phyloP scores from a whole-genome alignment of 2,113 vertebrate genomes.

The Stegostoma tigrinum region DNA sequence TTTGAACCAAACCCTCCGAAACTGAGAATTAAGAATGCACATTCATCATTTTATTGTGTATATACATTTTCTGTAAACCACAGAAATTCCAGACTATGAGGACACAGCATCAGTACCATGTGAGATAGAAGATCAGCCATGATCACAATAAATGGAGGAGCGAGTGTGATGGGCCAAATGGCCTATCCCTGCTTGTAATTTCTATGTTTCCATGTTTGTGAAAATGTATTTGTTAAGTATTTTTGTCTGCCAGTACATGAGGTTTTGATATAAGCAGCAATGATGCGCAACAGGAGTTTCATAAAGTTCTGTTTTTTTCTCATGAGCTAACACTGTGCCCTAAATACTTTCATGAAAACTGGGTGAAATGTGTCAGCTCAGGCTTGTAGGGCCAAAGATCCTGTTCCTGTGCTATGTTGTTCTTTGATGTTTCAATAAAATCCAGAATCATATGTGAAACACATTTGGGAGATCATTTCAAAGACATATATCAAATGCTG shows the following conservation, averaged over 20 bases:
- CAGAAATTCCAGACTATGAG: too few relatives aligned
- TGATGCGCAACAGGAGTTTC: not conserved
- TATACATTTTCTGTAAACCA: not conserved
- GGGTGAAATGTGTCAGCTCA: too few relatives aligned
- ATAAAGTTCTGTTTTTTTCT: not conserved
- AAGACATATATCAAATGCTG: not conserved
- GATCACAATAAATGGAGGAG: too few relatives aligned
- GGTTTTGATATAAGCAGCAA: not conserved
- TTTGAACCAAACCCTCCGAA: too few relatives aligned
- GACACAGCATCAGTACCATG: too few relatives aligned
- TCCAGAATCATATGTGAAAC: not conserved
- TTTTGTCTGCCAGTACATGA: not conserved
- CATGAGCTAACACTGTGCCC: not conserved
- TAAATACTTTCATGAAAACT: not conserved
- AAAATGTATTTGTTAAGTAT: not conserved
- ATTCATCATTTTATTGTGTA: not conserved
- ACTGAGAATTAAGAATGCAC: not conserved
- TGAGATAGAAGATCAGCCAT: too few relatives aligned
- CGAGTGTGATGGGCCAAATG: too few relatives aligned
- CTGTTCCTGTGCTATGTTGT: too few relatives aligned
- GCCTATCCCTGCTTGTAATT: too few relatives aligned
- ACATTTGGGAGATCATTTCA: not conserved
- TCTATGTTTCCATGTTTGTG: not conserved
- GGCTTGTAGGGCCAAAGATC: too few relatives aligned
- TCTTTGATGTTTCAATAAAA: not conserved